These are phyloP conservation scores for Selene dorsalis DNA, from an alignment of 2,797 vertebrate genomes.

Conservation along the genomic window DNA sequence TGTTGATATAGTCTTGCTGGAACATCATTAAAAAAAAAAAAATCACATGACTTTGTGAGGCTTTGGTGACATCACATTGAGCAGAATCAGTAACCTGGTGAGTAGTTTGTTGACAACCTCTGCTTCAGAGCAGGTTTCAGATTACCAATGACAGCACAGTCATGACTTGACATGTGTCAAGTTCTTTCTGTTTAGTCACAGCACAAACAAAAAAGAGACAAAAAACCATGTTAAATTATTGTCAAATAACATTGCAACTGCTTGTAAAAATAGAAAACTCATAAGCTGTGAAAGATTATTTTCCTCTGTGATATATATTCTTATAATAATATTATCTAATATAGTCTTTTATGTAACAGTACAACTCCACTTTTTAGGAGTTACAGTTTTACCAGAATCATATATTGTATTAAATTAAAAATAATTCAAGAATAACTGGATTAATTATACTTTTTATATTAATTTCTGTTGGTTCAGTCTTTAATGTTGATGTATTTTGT, in stretches of 20 bases:
- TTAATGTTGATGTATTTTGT: not conserved
- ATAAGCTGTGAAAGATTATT: too few species aligned
- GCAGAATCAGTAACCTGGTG: not conserved
- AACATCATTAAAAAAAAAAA: conserved; percentile 38
- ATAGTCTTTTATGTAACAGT: too few species aligned
- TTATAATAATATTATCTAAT: too few species aligned
- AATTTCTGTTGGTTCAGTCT: not conserved
- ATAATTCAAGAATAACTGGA: too few species aligned
- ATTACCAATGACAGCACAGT: conserved; percentile 33
- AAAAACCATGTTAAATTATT: not conserved
- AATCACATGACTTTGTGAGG: conserved; percentile 1
- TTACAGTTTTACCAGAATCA: too few species aligned
- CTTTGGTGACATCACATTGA: conserved; percentile 17
- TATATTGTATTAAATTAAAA: too few species aligned
- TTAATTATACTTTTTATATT: too few species aligned
- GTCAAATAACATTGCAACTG: not conserved
- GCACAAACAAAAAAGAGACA: not conserved
- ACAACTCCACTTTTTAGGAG: too few species aligned
- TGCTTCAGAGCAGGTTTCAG: conserved; percentile 18
- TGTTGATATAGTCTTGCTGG: conserved; percentile 6
- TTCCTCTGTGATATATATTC: too few species aligned
- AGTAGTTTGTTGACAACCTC: conserved; percentile 36
- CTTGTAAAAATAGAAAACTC: not conserved
- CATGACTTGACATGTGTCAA: too few species aligned
- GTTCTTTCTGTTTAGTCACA: conserved; percentile 14